Conservation (phyloP, 2,888 invertebrate genomes). For the Morinoia aosen region DNA sequence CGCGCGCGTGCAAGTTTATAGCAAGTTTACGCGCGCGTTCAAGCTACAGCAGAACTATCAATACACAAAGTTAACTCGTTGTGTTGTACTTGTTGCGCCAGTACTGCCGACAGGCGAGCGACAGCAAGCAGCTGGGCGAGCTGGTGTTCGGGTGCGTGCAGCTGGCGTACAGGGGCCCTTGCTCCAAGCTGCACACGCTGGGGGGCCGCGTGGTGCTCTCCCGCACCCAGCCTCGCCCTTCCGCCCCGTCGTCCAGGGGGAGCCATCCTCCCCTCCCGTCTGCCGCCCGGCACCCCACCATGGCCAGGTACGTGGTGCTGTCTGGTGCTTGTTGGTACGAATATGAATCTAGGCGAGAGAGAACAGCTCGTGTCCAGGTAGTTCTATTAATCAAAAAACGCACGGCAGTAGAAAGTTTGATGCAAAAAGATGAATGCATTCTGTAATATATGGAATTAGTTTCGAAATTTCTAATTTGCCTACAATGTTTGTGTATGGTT, state of each 20-base stretch:
- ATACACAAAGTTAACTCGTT: no score
- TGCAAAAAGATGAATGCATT: no score
- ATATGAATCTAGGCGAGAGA: background rate
- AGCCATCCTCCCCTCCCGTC: background rate
- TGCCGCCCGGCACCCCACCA: background rate
- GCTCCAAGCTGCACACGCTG: constrained; percentile 86
- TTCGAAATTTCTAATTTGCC: no score
- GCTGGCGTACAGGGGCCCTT: constrained; percentile 87
- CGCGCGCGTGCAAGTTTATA: no score
- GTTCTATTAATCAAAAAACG: no score
- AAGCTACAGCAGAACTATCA: no score
- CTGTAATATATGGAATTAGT: no score
- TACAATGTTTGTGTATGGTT: no score
- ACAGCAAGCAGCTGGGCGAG: constrained; percentile 85
- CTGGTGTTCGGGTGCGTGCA: constrained; percentile 94
- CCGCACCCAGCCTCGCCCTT: constrained; percentile 70
- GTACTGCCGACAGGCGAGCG: constrained; percentile 74
- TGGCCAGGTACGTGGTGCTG: background rate
- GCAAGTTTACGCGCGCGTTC: no score
- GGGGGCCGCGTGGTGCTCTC: constrained; percentile 71
- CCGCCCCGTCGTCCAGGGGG: background rate
- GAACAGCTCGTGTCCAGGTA: no score
- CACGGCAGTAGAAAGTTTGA: no score
- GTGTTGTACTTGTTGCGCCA: constrained; percentile 56
- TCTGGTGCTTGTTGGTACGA: background rate